Conservation (phyloP, 2,888 invertebrate genomes). For the Eubasilissa splendida region DNA sequence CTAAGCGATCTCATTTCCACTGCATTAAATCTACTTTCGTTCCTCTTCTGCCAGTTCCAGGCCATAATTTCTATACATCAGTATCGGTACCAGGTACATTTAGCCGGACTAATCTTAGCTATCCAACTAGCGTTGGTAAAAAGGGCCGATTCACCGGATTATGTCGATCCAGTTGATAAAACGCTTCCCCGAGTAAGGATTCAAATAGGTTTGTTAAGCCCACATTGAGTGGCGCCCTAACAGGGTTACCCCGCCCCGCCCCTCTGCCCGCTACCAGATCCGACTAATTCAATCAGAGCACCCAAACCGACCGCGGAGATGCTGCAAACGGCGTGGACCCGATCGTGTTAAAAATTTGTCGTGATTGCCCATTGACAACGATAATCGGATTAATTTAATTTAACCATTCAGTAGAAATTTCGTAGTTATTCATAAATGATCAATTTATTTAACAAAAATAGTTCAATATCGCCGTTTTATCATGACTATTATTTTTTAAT, state of each 20-base stretch:
- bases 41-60: too few relatives aligned
- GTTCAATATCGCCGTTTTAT: too few relatives aligned
- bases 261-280: background rate
- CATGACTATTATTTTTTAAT: too few relatives aligned
- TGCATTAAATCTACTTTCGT: too few relatives aligned
- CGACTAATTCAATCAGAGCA: constrained; percentile 32
- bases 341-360: background rate
- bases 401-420: too few relatives aligned
- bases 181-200: constrained; percentile 18
- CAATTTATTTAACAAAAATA: too few relatives aligned
- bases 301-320: constrained; percentile 10
- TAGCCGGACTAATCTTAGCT: background rate
- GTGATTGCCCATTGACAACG: constrained; percentile 9
- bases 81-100: too few relatives aligned
- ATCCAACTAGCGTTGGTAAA: background rate
- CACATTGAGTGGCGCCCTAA: constrained; percentile 37
- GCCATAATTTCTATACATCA: too few relatives aligned
- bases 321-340: background rate
- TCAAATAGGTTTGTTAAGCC: constrained; percentile 46
- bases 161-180: constrained; percentile 19
- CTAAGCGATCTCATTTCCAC: too few relatives aligned
- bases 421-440: too few relatives aligned
- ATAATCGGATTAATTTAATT: background rate
- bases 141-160: constrained; percentile 3
- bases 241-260: constrained; percentile 19